A percentile compares a stretch with the other conserved stretches of the same genome.
Conservation (phyloP, 2,797 vertebrate species). For the Gephyroberyx darwinii region DNA sequence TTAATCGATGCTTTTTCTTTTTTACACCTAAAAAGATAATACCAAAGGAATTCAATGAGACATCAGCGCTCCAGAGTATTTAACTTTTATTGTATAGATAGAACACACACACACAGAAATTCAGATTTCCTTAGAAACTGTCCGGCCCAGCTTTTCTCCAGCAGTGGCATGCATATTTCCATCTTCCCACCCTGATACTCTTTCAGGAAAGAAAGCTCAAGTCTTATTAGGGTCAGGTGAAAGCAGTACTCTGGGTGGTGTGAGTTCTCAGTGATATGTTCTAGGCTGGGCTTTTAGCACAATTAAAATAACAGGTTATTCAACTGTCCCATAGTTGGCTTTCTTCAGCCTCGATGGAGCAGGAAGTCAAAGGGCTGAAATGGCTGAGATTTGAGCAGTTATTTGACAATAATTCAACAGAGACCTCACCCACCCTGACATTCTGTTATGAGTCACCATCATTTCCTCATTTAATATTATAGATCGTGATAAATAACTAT, state of each 20-base stretch:
- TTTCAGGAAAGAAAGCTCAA: slow-evolving; percentile 16
- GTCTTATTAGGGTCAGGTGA: slow-evolving; percentile 60
- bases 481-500: neutral
- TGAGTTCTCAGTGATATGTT: neutral
- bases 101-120: slow-evolving; percentile 31
- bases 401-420: neutral
- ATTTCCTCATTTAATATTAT: slow-evolving; percentile 51
- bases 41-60: neutral
- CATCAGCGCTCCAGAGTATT: neutral
- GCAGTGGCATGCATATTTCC: slow-evolving; percentile 33
- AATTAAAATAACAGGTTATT: neutral
- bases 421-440: neutral
- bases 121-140: slow-evolving; percentile 37
- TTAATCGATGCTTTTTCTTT: no score
- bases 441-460: slow-evolving; percentile 54
- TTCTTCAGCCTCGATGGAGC: neutral
- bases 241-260: slow-evolving; percentile 32
- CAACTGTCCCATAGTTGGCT: neutral
- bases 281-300: neutral
- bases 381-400: neutral
- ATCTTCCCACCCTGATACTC: slow-evolving; percentile 18
- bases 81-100: slow-evolving; percentile 63
- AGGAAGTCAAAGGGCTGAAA: neutral
- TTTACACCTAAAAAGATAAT: neutral
- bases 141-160: slow-evolving; percentile 1